Percentiles rank a stretch among this genome's conserved stretches.
Conservation (phyloP, 2,113 vertebrate genomes). For the Donacobius atricapilla region DNA sequence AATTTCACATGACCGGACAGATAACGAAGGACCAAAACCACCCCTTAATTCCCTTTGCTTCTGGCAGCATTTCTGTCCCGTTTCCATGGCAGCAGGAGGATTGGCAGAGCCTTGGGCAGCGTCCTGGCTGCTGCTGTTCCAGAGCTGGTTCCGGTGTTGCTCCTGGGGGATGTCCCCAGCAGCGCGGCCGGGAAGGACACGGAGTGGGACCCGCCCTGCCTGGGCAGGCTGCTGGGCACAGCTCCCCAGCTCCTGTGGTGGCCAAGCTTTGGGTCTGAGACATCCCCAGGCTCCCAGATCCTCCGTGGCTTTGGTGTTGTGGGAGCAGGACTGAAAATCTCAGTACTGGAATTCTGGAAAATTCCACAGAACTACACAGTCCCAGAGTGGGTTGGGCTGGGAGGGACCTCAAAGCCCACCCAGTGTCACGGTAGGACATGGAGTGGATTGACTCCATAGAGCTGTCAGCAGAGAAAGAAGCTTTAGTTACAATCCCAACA, state of each 20-base stretch:
- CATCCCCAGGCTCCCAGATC: not conserved
- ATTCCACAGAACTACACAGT: not conserved
- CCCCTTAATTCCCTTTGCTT: not conserved
- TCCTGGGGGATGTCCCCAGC: not conserved
- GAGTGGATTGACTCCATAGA: too few species aligned
- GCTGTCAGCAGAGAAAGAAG: too few species aligned
- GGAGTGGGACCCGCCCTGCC: not conserved
- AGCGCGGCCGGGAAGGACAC: not conserved
- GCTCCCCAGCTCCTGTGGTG: not conserved
- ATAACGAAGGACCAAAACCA: not conserved
- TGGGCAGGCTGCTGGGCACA: not conserved
- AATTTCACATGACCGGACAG: too few species aligned
- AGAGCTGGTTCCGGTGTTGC: not conserved
- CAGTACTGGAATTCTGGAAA: not conserved
- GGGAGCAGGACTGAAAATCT: not conserved
- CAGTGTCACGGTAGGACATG: too few species aligned
- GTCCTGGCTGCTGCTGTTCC: not conserved
- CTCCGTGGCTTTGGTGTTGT: not conserved
- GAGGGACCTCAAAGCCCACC: accelerated
- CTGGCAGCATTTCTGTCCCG: not conserved
- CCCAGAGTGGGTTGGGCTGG: not conserved
- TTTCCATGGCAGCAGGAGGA: not conserved
- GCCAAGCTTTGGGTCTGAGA: not conserved
- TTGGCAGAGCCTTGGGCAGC: not conserved
- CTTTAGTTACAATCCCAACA: too few species aligned